Evolutionary conservation across 2,888 invertebrate species (phyloP).

Genomic region (Trichogramma evanescens): DNA sequence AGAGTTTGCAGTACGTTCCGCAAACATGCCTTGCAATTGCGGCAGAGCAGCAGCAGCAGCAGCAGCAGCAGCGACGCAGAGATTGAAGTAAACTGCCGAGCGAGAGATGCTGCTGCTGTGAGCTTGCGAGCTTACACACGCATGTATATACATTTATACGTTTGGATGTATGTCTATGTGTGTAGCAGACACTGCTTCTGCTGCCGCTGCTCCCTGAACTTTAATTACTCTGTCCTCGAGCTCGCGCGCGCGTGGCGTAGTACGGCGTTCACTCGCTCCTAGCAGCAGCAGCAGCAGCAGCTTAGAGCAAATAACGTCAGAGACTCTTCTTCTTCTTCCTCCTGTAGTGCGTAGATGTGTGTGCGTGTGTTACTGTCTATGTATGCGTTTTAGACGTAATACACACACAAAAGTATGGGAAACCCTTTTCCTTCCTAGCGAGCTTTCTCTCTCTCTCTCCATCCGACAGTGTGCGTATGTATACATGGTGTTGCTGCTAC

Average conservation of each 20-base stretch:
- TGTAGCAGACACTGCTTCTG: no score
- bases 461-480: no score
- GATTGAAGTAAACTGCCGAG: conserved; percentile 23
- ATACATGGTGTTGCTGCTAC: no score
- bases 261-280: conserved; percentile 22
- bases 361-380: no score
- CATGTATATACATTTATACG: no score
- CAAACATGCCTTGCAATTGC: conserved; percentile 23
- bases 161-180: no score
- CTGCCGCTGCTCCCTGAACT: conserved; percentile 12
- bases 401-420: no score
- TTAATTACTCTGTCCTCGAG: conserved; percentile 25
- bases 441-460: background rate
- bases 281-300: background rate
- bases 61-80: conserved; percentile 5
- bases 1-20: conserved; percentile 21
- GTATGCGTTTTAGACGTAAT: no score
- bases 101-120: conserved; percentile 15
- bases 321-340: conserved; percentile 4
- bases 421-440: no score
- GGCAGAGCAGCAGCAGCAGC: no score
- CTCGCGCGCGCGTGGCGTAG: background rate
- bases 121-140: no score
- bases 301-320: conserved; percentile 19
- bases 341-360: no score